Conservation (phyloP, 2,113 vertebrate genomes). For the Lepus timidus region DNA sequence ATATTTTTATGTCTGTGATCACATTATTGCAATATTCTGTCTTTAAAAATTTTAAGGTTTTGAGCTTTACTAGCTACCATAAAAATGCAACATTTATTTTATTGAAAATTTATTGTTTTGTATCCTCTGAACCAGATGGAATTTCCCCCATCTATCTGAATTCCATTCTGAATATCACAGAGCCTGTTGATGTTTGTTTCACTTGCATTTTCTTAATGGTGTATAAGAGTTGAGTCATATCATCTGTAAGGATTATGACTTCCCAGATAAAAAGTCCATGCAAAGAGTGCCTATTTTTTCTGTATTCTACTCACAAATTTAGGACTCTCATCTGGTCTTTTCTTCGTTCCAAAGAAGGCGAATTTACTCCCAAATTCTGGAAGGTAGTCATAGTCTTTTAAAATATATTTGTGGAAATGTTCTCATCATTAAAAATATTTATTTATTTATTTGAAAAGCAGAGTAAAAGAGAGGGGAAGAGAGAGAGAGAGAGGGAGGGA, state of each 20-base stretch:
- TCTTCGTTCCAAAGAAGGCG: not conserved
- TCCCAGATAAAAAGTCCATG: not conserved
- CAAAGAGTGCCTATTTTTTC: not conserved
- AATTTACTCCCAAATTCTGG: not conserved
- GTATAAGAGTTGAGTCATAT: not conserved
- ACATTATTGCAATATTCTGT: not conserved
- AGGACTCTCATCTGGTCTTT: not conserved
- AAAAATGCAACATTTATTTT: not conserved
- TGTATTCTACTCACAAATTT: not conserved
- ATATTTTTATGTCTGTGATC: not conserved
- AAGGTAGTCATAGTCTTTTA: not conserved
- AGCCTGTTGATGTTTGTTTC: slow-evolving; percentile 15
- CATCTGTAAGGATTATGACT: not conserved
- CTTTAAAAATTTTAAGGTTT: not conserved
- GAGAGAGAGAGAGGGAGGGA: too few relatives aligned
- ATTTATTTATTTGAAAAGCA: too few relatives aligned
- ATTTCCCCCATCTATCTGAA: not conserved
- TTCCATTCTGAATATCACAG: not conserved
- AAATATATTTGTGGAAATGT: slow-evolving; percentile 28
- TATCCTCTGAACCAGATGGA: not conserved
- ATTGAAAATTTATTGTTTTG: not conserved
- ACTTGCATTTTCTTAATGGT: slow-evolving; percentile 26
- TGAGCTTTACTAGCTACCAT: not conserved
- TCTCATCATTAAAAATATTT: not conserved
- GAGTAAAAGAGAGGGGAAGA: too few relatives aligned